Evolutionary conservation across 2,888 invertebrate genomes (phyloP).

Genomic region (Hypsopygia costalis): DNA sequence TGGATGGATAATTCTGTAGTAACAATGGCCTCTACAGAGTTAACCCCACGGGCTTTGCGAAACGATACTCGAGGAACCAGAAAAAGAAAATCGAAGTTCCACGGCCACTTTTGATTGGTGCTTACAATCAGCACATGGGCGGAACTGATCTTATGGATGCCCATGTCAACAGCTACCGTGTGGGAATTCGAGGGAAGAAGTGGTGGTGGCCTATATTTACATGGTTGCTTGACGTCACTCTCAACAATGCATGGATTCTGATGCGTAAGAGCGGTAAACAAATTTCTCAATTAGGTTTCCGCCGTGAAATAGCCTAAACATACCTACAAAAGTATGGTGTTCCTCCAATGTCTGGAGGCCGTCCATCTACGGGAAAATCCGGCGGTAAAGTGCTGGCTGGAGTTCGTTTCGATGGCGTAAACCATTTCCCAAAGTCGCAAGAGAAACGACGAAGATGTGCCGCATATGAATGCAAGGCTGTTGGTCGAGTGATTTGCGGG

Average conservation of each 20-base stretch:
- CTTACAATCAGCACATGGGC: slow-evolving; percentile 7
- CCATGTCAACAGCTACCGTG: slow-evolving; percentile 7
- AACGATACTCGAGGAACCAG: background rate
- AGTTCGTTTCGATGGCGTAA: background rate
- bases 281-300: background rate
- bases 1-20: slow-evolving; percentile 4
- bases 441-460: background rate
- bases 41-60: background rate
- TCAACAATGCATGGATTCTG: slow-evolving; percentile 4
- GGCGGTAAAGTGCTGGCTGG: background rate
- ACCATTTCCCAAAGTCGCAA: background rate
- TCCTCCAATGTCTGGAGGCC: background rate
- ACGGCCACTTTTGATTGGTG: background rate
- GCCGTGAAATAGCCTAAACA: background rate
- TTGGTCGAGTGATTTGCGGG: background rate
- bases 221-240: slow-evolving; percentile 9
- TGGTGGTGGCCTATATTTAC: slow-evolving; percentile 13
- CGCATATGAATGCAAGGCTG: background rate
- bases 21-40: background rate
- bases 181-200: slow-evolving; percentile 10
- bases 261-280: background rate
- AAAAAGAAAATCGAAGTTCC: background rate
- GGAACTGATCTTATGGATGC: slow-evolving; percentile 12
- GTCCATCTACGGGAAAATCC: background rate
- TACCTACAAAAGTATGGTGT: background rate